phyloP scores from a whole-genome alignment of 2,888 invertebrate species.

The Apeira syringaria region DNA sequence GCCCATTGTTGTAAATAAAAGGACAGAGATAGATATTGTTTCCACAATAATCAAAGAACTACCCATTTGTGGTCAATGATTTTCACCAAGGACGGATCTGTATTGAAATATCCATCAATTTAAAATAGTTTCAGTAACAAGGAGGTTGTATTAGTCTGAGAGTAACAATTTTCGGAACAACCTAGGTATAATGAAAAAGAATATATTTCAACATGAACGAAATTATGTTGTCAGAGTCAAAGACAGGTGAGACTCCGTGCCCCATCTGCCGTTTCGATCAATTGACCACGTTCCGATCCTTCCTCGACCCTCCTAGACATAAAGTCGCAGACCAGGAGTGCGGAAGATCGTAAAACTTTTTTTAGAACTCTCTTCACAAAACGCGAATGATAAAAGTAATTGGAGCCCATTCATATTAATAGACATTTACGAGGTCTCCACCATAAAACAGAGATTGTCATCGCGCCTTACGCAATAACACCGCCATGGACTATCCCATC shows the following conservation, averaged over 20 bases:
- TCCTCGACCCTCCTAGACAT: slow-evolving; percentile 55
- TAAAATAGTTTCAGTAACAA: no score
- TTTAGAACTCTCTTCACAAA: slow-evolving; percentile 77
- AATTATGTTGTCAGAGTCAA: slow-evolving; percentile 18
- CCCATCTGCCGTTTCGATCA: slow-evolving; percentile 59
- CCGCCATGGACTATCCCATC: slow-evolving; percentile 48
- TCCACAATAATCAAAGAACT: no score
- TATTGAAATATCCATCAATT: no score
- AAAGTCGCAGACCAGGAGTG: slow-evolving; percentile 69
- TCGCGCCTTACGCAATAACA: slow-evolving; percentile 70
- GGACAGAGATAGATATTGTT: no score
- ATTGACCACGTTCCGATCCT: slow-evolving; percentile 56
- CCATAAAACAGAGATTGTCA: slow-evolving; percentile 83
- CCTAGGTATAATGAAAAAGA: no score
- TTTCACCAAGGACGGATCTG: no score
- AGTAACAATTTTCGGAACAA: no score
- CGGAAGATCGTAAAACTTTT: slow-evolving; percentile 77
- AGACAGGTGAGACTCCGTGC: slow-evolving; percentile 55
- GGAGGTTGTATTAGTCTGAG: no score
- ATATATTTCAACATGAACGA: no score
- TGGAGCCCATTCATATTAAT: slow-evolving; percentile 84
- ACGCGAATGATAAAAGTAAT: slow-evolving; percentile 83
- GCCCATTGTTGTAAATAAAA: no score
- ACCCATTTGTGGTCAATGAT: no score
- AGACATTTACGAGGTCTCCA: slow-evolving; percentile 79